These are phyloP conservation scores for Ephialtes manifestator DNA, from an alignment of 2,888 invertebrate genomes.

Conservation along the genomic window DNA sequence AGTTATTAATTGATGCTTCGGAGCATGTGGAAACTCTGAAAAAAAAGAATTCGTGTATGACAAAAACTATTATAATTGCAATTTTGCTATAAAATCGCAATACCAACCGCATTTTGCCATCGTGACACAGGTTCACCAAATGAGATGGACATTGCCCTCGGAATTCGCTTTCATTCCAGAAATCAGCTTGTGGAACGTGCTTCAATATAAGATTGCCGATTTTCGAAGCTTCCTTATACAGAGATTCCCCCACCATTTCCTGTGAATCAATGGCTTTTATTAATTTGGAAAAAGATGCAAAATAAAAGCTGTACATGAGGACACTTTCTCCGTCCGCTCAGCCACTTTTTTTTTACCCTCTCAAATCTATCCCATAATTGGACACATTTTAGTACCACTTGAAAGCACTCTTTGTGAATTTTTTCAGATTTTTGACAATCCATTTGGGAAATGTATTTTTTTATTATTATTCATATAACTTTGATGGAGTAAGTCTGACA, in stretches of 20 bases:
- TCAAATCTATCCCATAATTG: too few relatives aligned
- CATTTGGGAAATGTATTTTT: too few relatives aligned
- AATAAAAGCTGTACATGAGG: slow-evolving; percentile 16
- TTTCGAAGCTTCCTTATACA: slow-evolving; percentile 80
- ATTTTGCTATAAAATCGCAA: not conserved
- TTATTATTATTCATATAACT: too few relatives aligned
- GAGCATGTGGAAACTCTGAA: slow-evolving; percentile 81
- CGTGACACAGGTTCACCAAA: slow-evolving; percentile 79
- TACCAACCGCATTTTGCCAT: slow-evolving; percentile 78
- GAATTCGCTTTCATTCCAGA: slow-evolving; percentile 81
- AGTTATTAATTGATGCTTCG: slow-evolving; percentile 80
- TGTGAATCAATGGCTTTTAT: slow-evolving; percentile 63
- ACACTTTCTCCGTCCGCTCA: too few relatives aligned
- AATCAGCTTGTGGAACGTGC: slow-evolving; percentile 77
- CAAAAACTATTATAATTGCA: not conserved
- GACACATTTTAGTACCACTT: too few relatives aligned
- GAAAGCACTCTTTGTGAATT: too few relatives aligned
- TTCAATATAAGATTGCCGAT: slow-evolving; percentile 76
- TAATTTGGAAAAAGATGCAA: slow-evolving; percentile 10
- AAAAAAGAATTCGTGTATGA: not conserved
- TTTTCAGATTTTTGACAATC: too few relatives aligned
- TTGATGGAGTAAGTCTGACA: too few relatives aligned
- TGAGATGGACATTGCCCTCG: slow-evolving; percentile 77
- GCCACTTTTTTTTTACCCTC: too few relatives aligned
- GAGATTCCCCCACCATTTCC: slow-evolving; percentile 77